phyloP scores from a whole-genome alignment of 1,140 invertebrate species.

The Acromyrmex heyeri region DNA sequence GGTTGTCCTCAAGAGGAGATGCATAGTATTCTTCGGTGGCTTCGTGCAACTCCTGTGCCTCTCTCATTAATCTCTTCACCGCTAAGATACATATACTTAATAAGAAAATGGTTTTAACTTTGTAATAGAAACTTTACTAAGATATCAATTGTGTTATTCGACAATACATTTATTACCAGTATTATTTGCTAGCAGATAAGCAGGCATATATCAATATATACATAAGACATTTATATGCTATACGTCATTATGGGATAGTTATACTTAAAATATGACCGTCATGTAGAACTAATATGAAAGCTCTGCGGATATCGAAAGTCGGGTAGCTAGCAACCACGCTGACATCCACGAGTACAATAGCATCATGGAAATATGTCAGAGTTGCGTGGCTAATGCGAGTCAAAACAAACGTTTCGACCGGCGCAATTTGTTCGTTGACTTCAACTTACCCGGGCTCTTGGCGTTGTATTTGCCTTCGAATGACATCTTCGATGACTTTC shows the following conservation, averaged over 20 bases:
- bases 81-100: slow-evolving; percentile 86
- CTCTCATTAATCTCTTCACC: slow-evolving; percentile 97
- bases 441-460: slow-evolving; percentile 81
- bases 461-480: slow-evolving; percentile 84
- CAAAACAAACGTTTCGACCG: slow-evolving; percentile 35
- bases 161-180: not conserved
- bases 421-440: not conserved
- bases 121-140: not conserved
- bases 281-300: not conserved
- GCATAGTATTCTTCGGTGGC: slow-evolving; percentile 97
- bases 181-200: not conserved
- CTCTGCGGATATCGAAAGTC: not conserved
- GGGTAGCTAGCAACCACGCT: not conserved
- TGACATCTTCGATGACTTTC: slow-evolving; percentile 74
- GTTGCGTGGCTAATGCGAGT: too few relatives aligned
- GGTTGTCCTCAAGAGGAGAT: slow-evolving; percentile 96
- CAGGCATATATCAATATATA: not conserved
- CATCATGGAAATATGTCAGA: not conserved
- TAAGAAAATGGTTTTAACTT: not conserved
- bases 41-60: slow-evolving; percentile 94
- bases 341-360: not conserved
- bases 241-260: not conserved
- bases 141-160: not conserved
- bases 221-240: not conserved
- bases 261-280: too few relatives aligned